Percentiles rank a stretch among this genome's conserved stretches.
Evolutionary conservation across 2,797 vertebrate genomes (phyloP).

Genomic region (Dipus sagitta): DNA sequence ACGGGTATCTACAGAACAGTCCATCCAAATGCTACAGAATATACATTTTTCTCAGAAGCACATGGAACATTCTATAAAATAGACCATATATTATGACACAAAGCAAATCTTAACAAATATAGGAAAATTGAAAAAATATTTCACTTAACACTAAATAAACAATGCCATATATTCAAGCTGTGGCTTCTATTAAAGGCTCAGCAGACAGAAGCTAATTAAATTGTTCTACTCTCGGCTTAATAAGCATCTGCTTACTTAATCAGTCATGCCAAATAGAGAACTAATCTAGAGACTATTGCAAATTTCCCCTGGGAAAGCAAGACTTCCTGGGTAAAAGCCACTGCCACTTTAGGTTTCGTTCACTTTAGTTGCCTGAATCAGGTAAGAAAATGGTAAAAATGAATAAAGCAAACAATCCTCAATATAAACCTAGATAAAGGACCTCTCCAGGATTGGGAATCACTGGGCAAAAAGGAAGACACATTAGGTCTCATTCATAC

Average conservation of each 20-base stretch:
- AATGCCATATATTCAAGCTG: constrained; percentile 18
- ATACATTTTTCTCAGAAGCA: no score
- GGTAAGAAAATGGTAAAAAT: not conserved
- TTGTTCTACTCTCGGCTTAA: constrained; percentile 36
- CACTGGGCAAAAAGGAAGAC: not conserved
- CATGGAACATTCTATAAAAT: no score
- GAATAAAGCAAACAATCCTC: not conserved
- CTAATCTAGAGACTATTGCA: not conserved
- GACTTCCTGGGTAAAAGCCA: constrained; percentile 2
- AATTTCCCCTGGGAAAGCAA: constrained; percentile 13
- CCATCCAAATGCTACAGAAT: no score
- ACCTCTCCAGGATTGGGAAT: not conserved
- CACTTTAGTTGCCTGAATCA: not conserved
- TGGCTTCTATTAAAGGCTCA: constrained; percentile 18
- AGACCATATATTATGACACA: no score
- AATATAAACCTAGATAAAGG: not conserved
- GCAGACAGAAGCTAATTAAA: constrained; percentile 64
- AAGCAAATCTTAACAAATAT: no score
- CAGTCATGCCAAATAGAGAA: constrained; percentile 28
- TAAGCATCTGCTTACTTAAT: constrained; percentile 64
- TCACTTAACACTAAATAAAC: constrained; percentile 55
- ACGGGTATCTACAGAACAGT: no score
- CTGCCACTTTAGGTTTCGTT: not conserved
- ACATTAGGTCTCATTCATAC: not conserved
- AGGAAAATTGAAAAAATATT: not conserved